A percentile compares a stretch with the other conserved stretches of the same genome.
Evolutionary conservation across 2,797 vertebrate species (phyloP).

Genomic region (Taenioides sp.): DNA sequence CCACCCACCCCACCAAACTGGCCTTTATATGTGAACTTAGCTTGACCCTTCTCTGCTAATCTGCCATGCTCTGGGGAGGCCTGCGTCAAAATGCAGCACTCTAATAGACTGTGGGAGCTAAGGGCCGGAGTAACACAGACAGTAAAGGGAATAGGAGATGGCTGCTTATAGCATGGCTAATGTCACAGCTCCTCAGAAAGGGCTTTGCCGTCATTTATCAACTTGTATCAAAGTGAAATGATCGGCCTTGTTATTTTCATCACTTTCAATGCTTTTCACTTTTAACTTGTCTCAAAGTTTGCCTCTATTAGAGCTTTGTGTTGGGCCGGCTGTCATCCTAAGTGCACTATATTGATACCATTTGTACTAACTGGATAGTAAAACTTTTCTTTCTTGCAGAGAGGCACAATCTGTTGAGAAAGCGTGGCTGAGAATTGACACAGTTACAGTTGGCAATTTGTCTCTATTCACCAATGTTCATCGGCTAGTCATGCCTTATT

Average conservation of each 20-base stretch:
- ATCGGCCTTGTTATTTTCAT: constrained; percentile 23
- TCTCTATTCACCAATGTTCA: constrained; percentile 30
- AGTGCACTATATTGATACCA: constrained; percentile 1
- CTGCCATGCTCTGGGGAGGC: constrained; percentile 52
- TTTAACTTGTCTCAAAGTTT: constrained; percentile 5
- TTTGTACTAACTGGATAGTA: not conserved
- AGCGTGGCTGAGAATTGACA: constrained; percentile 15
- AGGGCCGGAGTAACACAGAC: constrained; percentile 39
- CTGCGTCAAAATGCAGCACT: constrained; percentile 51
- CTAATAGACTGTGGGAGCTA: constrained; percentile 56
- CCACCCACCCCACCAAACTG: constrained; percentile 30
- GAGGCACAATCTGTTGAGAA: constrained; percentile 13
- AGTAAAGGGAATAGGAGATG: constrained; percentile 61
- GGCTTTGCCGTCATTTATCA: constrained; percentile 37
- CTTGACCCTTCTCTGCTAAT: constrained; percentile 61
- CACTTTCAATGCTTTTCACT: constrained; percentile 19
- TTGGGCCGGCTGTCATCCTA: not conserved
- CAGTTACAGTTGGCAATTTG: constrained; percentile 23
- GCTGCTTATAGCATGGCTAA: constrained; percentile 44
- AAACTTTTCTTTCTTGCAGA: not conserved
- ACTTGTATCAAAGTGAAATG: constrained; percentile 37
- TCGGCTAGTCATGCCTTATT: constrained; percentile 26
- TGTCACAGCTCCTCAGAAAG: constrained; percentile 39
- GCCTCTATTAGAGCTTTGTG: not conserved
- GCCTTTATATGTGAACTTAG: constrained; percentile 65